Percentiles rank a stretch among this genome's conserved stretches.
Conservation (phyloP, 1,140 invertebrate genomes). For the Pogonomyrmex barbatus region DNA sequence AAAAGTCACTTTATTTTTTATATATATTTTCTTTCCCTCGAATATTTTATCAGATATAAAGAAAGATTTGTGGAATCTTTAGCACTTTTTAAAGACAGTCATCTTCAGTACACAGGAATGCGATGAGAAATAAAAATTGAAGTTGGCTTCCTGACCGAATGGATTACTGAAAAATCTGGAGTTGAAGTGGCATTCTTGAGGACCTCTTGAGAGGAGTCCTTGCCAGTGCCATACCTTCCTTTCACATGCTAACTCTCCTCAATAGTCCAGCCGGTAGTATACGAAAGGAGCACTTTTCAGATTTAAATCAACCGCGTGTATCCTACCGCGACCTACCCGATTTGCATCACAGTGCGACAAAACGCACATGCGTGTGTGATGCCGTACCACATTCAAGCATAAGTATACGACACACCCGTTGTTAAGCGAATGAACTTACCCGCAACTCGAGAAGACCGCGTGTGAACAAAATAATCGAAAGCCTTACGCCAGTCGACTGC, state of each 20-base stretch:
- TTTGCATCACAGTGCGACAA: conserved; percentile 69
- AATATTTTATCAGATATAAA: conserved; percentile 3
- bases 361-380: conserved; percentile 28
- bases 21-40: not conserved
- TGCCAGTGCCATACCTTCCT: conserved; percentile 44
- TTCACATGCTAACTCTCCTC: conserved; percentile 70
- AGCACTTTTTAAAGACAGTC: not conserved
- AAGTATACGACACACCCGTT: conserved; percentile 36
- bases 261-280: conserved; percentile 34
- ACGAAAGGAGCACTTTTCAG: conserved; percentile 71
- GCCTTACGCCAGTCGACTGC: not conserved
- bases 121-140: conserved; percentile 46
- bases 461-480: conserved; percentile 49
- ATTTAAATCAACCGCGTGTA: conserved; percentile 72
- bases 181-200: conserved; percentile 54
- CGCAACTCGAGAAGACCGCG: conserved; percentile 34
- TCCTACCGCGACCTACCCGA: conserved; percentile 53
- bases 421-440: conserved; percentile 26
- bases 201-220: conserved; percentile 46
- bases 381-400: conserved; percentile 33
- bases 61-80: not conserved
- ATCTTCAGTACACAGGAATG: conserved; percentile 3
- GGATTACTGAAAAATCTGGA: conserved; percentile 57
- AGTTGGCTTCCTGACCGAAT: conserved; percentile 46
- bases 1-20: not conserved